A percentile compares a stretch with the other conserved stretches of the same genome.
phyloP scores from a whole-genome alignment of 1,140 invertebrate genomes.

The Drosophila eugracilis region DNA sequence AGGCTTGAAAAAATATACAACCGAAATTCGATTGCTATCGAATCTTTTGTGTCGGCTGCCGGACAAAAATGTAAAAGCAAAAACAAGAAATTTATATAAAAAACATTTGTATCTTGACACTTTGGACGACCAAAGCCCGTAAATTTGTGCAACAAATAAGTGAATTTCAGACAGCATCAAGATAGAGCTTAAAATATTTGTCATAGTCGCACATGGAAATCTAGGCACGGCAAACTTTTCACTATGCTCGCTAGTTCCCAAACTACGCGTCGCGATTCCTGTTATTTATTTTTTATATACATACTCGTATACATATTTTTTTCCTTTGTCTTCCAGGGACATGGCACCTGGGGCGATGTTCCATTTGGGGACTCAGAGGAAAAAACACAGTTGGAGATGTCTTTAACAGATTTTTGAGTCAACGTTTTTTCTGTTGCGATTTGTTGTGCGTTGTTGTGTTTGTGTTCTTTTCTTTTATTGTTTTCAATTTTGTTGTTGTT shows the following conservation, averaged over 20 bases:
- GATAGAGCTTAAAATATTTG: conserved; percentile 51
- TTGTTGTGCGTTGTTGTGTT: conserved; percentile 29
- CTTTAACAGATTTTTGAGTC: conserved; percentile 65
- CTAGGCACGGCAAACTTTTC: conserved; percentile 29
- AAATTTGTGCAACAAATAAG: conserved; percentile 42
- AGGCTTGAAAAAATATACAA: background rate
- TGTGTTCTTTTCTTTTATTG: conserved; percentile 22
- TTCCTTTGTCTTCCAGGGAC: conserved; percentile 4
- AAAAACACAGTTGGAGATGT: conserved; percentile 62
- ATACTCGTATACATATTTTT: too few species aligned
- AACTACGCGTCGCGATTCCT: conserved; percentile 14
- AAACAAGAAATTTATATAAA: background rate
- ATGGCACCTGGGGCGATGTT: conserved; percentile 50
- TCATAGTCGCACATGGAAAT: conserved; percentile 32
- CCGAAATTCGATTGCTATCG: conserved; percentile 17
- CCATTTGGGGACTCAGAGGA: conserved; percentile 53
- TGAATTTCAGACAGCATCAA: conserved; percentile 43
- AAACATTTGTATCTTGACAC: conserved; percentile 26
- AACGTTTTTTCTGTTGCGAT: conserved; percentile 33
- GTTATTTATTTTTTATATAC: background rate
- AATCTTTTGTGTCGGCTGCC: background rate
- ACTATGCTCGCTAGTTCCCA: conserved; percentile 11
- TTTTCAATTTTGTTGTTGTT: conserved; percentile 12
- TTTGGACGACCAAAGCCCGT: conserved; percentile 9
- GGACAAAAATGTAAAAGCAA: conserved; percentile 19